A percentile compares a stretch with the other conserved stretches of the same genome.
phyloP scores from a whole-genome alignment of 64 coral and sea anemone genomes.

The Montipora efflorescens region DNA sequence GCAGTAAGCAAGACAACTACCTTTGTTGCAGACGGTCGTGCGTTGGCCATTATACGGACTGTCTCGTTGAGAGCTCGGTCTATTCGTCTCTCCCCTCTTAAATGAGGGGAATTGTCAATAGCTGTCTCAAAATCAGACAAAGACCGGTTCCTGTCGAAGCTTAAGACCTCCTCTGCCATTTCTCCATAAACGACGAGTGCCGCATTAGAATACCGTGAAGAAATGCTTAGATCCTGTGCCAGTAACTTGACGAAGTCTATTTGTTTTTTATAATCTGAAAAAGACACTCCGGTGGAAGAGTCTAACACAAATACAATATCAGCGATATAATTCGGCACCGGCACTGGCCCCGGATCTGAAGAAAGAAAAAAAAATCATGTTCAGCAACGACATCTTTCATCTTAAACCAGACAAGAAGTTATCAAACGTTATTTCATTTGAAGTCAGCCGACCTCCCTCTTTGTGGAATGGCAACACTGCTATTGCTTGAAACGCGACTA shows the following conservation, averaged over 20 bases:
- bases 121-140: conserved; percentile 26
- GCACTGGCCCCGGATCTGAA: not conserved
- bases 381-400: not conserved
- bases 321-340: not conserved
- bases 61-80: conserved; percentile 34
- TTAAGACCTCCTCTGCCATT: not conserved
- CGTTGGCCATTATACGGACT: conserved; percentile 7
- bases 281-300: conserved; percentile 14
- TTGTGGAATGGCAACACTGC: too few relatives aligned
- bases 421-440: not conserved
- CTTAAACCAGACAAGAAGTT: not conserved
- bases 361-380: not conserved
- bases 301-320: conserved; percentile 57
- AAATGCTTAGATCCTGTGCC: conserved; percentile 26
- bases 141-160: conserved; percentile 16
- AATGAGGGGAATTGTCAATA: conserved; percentile 36
- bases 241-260: conserved; percentile 56
- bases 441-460: too few relatives aligned
- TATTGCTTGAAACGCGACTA: too few relatives aligned
- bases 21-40: conserved; percentile 27
- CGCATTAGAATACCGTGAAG: conserved; percentile 15
- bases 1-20: conserved; percentile 49
- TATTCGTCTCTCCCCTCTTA: conserved; percentile 41
- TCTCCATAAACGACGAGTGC: conserved; percentile 41
- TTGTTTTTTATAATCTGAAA: conserved; percentile 2